Evolutionary conservation across 1,140 invertebrate species (phyloP), one percentile per base, ranked within the genome.

Genomic region (Lasioglossum baleicum): DNA sequence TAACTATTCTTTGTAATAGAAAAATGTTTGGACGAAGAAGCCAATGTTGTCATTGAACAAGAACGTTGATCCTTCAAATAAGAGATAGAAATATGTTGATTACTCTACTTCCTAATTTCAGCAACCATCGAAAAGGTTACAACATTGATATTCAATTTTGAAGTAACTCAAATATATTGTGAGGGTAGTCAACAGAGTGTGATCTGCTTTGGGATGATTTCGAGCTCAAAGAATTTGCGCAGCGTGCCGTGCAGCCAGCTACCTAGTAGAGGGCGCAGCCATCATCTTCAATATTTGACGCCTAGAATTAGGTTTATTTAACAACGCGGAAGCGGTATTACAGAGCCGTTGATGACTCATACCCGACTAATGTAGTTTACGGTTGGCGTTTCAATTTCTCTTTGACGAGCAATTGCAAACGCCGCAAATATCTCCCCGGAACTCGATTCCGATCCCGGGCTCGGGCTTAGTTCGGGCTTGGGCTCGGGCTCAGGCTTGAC

Each of bases 281-380:
- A 63, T 4, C 61, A 63, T 7, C 56, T 72, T 71, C 74, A 75
- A 82, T 85, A 79, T 85, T 85, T 85, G 83, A 63, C 17, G 60
- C 53, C 40, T 31, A 71, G 66, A 77, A 84, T 85, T 84, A 84
- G 76, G 70, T 85, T 85, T 79, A 74, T 69, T 81, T 75, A 85
- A 82, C 70, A 75, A 81, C 68, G 72, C 53, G 58, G 66, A 51
- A 20, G 48, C 60, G 11, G n/a, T 51, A 72, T 80, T 80, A 72
- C 75, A 77, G 67, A 44, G 53, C 26, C 53, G n/a, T 40, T 67
- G 72, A 83, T 75, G 82, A 83, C 58, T 79, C 56, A 31, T 64
- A 83, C 67, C 60, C 51, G 56, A 66, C 72, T 58, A 75, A 72
- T 78, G 80, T 40, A 35, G 68, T 76, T 71, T 67, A 66, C 64